A percentile compares a stretch with the other conserved stretches of the same genome.
Evolutionary conservation across 2,797 vertebrate genomes (phyloP).

Genomic region (Stomatorhinus walkeri): DNA sequence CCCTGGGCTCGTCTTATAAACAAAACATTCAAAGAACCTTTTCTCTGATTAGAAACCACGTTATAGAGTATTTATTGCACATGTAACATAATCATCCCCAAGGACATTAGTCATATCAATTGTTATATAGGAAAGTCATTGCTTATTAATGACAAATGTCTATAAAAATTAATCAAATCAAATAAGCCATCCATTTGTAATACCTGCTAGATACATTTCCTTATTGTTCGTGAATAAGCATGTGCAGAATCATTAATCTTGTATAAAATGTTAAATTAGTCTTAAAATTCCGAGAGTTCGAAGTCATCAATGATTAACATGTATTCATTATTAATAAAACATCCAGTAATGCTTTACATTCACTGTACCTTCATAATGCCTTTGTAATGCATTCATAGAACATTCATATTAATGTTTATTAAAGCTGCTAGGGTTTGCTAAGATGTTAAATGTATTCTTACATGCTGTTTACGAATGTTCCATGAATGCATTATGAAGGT

Average conservation of each 20-base stretch:
- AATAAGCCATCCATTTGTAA: not conserved
- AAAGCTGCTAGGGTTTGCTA: not conserved
- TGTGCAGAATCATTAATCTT: not conserved
- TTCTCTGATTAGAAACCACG: not conserved
- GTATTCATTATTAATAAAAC: not conserved
- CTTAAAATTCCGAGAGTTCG: not conserved
- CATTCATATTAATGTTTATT: not conserved
- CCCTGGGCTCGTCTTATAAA: not conserved
- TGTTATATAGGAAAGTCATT: not conserved
- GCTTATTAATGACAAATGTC: not conserved
- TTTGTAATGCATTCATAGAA: not conserved
- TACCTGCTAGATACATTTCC: not conserved
- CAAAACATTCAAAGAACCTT: not conserved
- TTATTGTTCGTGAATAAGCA: not conserved
- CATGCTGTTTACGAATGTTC: not conserved
- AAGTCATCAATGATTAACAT: not conserved
- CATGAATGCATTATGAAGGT: not conserved
- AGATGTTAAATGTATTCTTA: not conserved
- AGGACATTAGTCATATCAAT: not conserved
- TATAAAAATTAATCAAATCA: not conserved
- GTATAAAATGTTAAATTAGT: not conserved
- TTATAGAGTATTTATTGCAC: not conserved
- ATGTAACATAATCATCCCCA: not conserved
- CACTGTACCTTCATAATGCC: not conserved
- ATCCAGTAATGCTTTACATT: not conserved